These are phyloP conservation scores for Labrus mixtus DNA, from an alignment of 2,113 vertebrate genomes.

Conservation along the genomic window DNA sequence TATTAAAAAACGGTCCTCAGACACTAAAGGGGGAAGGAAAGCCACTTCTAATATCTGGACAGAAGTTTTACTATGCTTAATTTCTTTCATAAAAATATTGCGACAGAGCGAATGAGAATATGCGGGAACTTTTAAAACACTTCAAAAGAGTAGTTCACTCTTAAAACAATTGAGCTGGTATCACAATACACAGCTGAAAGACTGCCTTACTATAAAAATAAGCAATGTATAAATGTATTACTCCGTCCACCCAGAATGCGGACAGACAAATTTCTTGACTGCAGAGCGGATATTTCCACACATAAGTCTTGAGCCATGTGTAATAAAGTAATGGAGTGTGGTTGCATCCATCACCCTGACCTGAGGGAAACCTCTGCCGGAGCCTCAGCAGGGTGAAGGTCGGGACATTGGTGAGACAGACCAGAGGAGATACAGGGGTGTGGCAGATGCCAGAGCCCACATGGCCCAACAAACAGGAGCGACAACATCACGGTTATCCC, in stretches of 20 bases:
- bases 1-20: constrained; percentile 72
- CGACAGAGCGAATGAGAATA: constrained; percentile 52
- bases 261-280: constrained; percentile 44
- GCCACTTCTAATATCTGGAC: constrained; percentile 83
- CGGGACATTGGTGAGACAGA: constrained; percentile 49
- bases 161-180: constrained; percentile 62
- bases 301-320: constrained; percentile 37
- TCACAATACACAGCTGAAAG: constrained; percentile 33
- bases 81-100: constrained; percentile 78
- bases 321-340: constrained; percentile 45
- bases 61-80: constrained; percentile 76
- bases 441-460: constrained; percentile 30
- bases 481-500: constrained; percentile 64
- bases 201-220: constrained; percentile 35
- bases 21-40: constrained; percentile 68
- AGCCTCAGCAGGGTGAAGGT: constrained; percentile 60
- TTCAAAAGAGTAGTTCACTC: constrained; percentile 65
- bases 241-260: constrained; percentile 53
- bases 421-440: constrained; percentile 47
- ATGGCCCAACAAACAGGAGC: constrained; percentile 48
- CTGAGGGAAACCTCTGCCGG: constrained; percentile 38
- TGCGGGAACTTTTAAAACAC: constrained; percentile 65
- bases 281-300: constrained; percentile 49
- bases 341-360: constrained; percentile 60
- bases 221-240: constrained; percentile 55